A percentile compares a stretch with the other conserved stretches of the same genome.
These are phyloP conservation scores for Perithous albicinctus DNA, from an alignment of 2,888 invertebrate species.

Conservation along the genomic window DNA sequence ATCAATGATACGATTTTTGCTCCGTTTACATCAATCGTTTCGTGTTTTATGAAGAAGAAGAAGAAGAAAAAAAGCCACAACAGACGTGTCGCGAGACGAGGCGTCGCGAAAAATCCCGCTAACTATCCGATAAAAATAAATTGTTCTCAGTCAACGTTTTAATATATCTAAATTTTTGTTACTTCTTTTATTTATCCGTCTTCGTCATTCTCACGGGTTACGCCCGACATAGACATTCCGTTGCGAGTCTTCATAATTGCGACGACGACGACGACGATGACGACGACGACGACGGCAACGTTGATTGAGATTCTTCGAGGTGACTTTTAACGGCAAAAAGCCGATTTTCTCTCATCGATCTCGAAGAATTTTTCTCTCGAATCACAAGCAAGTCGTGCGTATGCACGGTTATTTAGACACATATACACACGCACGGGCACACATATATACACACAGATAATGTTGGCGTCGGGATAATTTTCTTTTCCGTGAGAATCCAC, in stretches of 20 bases:
- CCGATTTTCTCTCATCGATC: conserved; percentile 24
- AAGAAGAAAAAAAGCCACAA: background rate
- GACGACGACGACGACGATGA: too few species aligned
- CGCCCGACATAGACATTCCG: conserved; percentile 67
- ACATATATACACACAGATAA: conserved; percentile 61
- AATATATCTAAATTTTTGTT: conserved; percentile 72
- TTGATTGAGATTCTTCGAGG: conserved; percentile 36
- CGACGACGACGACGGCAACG: conserved; percentile 22
- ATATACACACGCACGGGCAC: conserved; percentile 62
- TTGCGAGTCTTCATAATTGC: conserved; percentile 62
- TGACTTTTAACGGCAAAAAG: background rate
- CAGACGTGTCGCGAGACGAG: conserved; percentile 39
- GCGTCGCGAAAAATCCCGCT: conserved; percentile 64
- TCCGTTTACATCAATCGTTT: background rate
- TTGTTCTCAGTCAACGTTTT: conserved; percentile 75
- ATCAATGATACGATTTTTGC: conserved; percentile 2
- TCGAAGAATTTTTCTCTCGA: conserved; percentile 34
- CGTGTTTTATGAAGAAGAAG: background rate
- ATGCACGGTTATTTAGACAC: conserved; percentile 61
- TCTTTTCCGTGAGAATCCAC: conserved; percentile 12
- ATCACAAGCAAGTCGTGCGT: conserved; percentile 44
- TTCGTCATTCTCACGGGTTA: conserved; percentile 48
- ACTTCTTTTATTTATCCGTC: conserved; percentile 29
- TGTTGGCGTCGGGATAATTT: conserved; percentile 48
- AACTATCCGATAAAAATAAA: conserved; percentile 76